phyloP scores from a whole-genome alignment of 2,113 vertebrate genomes.

The Candoia aspera region DNA sequence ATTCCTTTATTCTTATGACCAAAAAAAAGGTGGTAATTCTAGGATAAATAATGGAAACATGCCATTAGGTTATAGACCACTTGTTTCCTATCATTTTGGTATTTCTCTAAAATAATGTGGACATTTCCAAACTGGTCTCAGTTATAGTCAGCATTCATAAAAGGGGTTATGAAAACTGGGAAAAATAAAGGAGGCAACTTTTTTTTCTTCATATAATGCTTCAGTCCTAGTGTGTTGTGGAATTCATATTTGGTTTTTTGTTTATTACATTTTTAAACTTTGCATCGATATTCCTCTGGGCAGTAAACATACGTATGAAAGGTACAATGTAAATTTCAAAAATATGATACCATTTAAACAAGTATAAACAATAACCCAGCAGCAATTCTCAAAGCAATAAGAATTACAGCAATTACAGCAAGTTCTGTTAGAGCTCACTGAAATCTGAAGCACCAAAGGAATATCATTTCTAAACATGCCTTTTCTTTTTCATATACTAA shows the following conservation, averaged over 20 bases:
- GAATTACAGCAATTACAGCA: not conserved
- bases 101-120: not conserved
- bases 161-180: not conserved
- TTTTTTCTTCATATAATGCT: too few species aligned
- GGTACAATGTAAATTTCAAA: too few species aligned
- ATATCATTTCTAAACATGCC: not conserved
- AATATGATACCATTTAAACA: not conserved
- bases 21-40: not conserved
- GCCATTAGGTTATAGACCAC: not conserved
- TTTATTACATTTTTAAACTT: not conserved
- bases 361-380: not conserved
- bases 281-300: too few species aligned
- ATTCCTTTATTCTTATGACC: too few species aligned
- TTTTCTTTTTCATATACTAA: not conserved
- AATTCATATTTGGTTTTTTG: not conserved
- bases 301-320: too few species aligned
- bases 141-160: not conserved
- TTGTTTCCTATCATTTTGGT: not conserved
- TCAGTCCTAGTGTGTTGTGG: not conserved
- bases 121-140: not conserved
- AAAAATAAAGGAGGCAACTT: not conserved
- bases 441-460: not conserved
- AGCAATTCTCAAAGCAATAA: not conserved
- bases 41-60: not conserved
- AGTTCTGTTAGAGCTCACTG: not conserved